phyloP scores from a whole-genome alignment of 2,888 invertebrate genomes.

The Temnothorax ravouxi region DNA sequence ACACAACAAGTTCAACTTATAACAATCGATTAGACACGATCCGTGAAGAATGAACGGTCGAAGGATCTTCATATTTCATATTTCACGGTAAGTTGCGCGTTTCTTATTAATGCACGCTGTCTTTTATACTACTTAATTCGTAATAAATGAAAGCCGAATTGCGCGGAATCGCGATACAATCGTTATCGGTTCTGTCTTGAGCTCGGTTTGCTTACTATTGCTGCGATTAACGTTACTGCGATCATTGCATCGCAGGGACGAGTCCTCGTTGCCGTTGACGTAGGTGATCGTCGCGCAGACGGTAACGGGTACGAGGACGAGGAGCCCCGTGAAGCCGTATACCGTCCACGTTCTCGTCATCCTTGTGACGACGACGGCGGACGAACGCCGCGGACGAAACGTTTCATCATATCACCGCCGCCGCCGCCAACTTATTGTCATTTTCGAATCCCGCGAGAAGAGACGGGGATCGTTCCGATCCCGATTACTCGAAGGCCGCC shows the following conservation, averaged over 20 bases:
- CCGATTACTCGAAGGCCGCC: constrained; percentile 27
- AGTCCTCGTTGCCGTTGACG: constrained; percentile 65
- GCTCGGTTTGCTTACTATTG: constrained; percentile 36
- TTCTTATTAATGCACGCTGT: background rate
- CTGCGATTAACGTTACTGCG: constrained; percentile 49
- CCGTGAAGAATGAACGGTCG: background rate
- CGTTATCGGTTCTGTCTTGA: background rate
- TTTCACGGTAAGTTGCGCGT: background rate
- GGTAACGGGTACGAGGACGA: constrained; percentile 79
- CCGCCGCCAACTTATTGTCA: constrained; percentile 56
- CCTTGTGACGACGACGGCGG: constrained; percentile 63
- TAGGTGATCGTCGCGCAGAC: constrained; percentile 77
- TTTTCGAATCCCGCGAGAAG: constrained; percentile 54
- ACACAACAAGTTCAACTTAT: background rate
- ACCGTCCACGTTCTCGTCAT: constrained; percentile 74
- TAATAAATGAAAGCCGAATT: background rate
- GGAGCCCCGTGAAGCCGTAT: constrained; percentile 73
- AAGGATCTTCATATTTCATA: background rate
- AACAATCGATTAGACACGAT: constrained; percentile 22
- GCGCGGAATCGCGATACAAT: no score
- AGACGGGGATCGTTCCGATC: constrained; percentile 19
- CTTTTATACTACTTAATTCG: background rate
- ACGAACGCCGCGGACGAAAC: constrained; percentile 58
- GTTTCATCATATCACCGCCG: constrained; percentile 64
- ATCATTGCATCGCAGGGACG: constrained; percentile 71